phyloP scores from a whole-genome alignment of 1,140 invertebrate genomes.

The Oryzaephilus surinamensis region DNA sequence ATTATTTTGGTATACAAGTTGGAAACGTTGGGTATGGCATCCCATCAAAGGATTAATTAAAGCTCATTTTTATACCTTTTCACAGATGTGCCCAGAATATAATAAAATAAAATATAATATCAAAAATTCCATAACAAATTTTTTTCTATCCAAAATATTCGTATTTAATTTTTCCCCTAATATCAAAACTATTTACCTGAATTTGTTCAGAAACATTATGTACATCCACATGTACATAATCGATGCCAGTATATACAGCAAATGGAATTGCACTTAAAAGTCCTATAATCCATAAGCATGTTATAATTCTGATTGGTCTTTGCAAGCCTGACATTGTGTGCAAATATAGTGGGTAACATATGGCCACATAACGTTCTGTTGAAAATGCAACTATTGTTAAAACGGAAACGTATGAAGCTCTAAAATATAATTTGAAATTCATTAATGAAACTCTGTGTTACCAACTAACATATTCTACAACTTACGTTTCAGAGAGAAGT shows the following conservation, averaged over 20 bases:
- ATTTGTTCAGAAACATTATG: no score
- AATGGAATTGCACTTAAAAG: slow-evolving; percentile 70
- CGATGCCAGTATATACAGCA: slow-evolving; percentile 54
- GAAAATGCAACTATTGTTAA: slow-evolving; percentile 85
- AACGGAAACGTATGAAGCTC: slow-evolving; percentile 80
- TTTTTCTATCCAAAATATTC: neutral
- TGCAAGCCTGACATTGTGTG: slow-evolving; percentile 71
- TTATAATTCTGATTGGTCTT: slow-evolving; percentile 70
- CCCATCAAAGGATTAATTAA: no score
- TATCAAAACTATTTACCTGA: neutral
- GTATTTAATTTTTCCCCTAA: neutral
- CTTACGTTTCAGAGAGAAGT: slow-evolving; percentile 76
- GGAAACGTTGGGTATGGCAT: no score
- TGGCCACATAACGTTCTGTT: slow-evolving; percentile 79
- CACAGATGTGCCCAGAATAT: no score
- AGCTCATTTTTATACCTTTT: no score
- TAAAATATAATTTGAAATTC: slow-evolving; percentile 32
- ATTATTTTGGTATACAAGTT: no score
- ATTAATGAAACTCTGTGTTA: no score
- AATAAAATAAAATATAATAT: no score
- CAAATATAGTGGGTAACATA: slow-evolving; percentile 76
- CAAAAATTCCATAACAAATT: neutral
- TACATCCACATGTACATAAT: slow-evolving; percentile 43
- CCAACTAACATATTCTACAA: no score
- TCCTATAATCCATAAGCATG: slow-evolving; percentile 65